These are phyloP conservation scores for Anguilla marmorata DNA, from an alignment of 2,797 vertebrate genomes.

Conservation along the genomic window DNA sequence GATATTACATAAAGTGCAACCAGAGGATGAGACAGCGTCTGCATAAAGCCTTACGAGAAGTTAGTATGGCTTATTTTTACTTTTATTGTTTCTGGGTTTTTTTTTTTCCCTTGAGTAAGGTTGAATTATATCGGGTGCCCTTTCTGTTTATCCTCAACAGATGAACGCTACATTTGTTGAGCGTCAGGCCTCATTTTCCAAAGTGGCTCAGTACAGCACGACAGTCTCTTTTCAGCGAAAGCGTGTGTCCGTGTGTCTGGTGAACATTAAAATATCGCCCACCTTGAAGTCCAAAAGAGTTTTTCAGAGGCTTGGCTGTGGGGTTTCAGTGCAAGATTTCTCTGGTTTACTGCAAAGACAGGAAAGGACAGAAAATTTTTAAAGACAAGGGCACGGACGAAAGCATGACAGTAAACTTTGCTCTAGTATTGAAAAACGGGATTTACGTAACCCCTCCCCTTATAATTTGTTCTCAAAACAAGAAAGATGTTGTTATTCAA, in stretches of 20 bases:
- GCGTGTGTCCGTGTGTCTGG: not conserved
- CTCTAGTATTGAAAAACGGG: not conserved
- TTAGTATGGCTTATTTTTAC: not conserved
- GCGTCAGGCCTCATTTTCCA: not conserved
- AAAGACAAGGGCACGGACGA: not conserved
- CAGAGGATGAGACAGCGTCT: not conserved
- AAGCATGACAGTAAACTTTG: not conserved
- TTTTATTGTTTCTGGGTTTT: not conserved
- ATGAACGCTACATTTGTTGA: constrained; percentile 10
- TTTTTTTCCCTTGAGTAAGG: not conserved
- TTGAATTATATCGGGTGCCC: not conserved
- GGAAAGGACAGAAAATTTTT: not conserved
- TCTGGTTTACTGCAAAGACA: not conserved
- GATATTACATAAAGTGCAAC: not conserved
- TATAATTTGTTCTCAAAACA: constrained; percentile 3
- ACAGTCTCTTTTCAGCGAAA: not conserved
- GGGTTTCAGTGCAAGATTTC: not conserved
- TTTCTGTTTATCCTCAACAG: constrained; percentile 13
- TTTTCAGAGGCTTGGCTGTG: not conserved
- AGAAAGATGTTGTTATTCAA: constrained; percentile 10
- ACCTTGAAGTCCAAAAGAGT: not conserved
- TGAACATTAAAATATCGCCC: constrained; percentile 6
- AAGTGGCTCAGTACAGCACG: not conserved
- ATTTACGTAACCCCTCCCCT: not conserved
- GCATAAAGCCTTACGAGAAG: not conserved